Conservation (phyloP, 1,140 invertebrate species). For the Drosophila parabipectinata region DNA sequence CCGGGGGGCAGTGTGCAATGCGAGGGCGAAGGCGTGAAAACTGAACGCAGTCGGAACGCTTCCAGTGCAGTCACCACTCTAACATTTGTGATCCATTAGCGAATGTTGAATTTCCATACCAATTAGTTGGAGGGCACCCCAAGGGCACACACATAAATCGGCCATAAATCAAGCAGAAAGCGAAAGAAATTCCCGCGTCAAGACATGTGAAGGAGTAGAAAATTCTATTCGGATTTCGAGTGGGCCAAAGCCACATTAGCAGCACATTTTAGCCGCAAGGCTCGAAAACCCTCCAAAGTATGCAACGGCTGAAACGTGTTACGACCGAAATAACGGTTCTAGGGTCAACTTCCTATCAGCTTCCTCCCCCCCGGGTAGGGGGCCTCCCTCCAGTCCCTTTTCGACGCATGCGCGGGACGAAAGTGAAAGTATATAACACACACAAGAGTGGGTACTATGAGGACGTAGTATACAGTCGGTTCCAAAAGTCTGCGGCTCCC, state of each 20-base stretch:
- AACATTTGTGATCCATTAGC: slow-evolving; percentile 28
- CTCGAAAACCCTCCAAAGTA: slow-evolving; percentile 26
- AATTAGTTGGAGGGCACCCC: slow-evolving; percentile 27
- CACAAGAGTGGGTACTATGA: slow-evolving; percentile 16
- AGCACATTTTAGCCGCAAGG: slow-evolving; percentile 3
- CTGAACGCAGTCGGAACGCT: slow-evolving; percentile 3
- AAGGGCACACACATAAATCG: slow-evolving; percentile 27
- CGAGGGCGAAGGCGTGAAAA: slow-evolving; percentile 34
- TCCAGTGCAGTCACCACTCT: slow-evolving; percentile 6
- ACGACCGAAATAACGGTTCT: background rate
- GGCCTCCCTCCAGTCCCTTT: background rate
- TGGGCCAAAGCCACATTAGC: slow-evolving; percentile 2
- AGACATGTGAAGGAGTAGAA: background rate
- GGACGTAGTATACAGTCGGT: slow-evolving; percentile 1
- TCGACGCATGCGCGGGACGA: slow-evolving; percentile 58
- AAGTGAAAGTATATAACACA: slow-evolving; percentile 70
- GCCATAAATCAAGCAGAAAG: slow-evolving; percentile 9
- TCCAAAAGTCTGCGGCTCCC: slow-evolving; percentile 6
- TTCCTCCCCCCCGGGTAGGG: background rate
- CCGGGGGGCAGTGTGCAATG: slow-evolving; percentile 5
- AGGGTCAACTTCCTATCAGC: slow-evolving; percentile 22
- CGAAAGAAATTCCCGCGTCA: slow-evolving; percentile 4
- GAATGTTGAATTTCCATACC: slow-evolving; percentile 2
- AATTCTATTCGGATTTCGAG: background rate
- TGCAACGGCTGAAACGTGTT: slow-evolving; percentile 32